Evolutionary conservation across 1,140 invertebrate species (phyloP), one percentile per base, ranked within the genome.

Genomic region (Lycorma delicatula): DNA sequence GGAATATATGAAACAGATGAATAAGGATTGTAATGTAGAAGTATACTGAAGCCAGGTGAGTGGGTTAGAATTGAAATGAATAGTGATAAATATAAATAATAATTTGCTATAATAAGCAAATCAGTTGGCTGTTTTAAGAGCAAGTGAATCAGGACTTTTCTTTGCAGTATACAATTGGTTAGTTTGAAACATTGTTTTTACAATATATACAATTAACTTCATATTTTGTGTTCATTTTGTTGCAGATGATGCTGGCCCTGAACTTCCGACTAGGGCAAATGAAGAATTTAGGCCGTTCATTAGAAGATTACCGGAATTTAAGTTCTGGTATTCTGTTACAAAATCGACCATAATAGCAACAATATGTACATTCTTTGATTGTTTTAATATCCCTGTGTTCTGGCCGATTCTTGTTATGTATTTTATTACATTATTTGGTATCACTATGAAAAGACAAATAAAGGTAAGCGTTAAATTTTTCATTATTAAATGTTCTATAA

Each of bases 381-480:
- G 89, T 63, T 96, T 98, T 71, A 97, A 99, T 80, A 88, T 99
- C 71, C 97, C 97, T 68, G 97, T 99, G 65, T 99, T 99, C 74
- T 99, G 97, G 97, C 97, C 97, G 46, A 99, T 99, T 64, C 81
- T 99, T 68, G 93, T 99, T 57, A 94, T 99, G 86, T 99, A 99
- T 75, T 99, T 99, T 76, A 91, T 98, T 68, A 95, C 96, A 34
- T 75, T 99, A 60, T 94, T 98, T 72, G 92, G 91, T 74, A 91
- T 99, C 66, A 99, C 97, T 48, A 99, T 99, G 97, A 99, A 98
- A 75, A 84, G 94, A 70, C 97, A 99, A 82, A 99, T 99, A 66
- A 97, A 90, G 85, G 93, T 97, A 79, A 80, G 74, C 60, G 20
- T 26, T 34, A 34, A n/a, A 34, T 34, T 34, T 9, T 9, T 9